Evolutionary conservation across 2,113 vertebrate species (phyloP), one percentile per base, ranked within the genome.

Genomic region (Boleophthalmus pectinirostris): DNA sequence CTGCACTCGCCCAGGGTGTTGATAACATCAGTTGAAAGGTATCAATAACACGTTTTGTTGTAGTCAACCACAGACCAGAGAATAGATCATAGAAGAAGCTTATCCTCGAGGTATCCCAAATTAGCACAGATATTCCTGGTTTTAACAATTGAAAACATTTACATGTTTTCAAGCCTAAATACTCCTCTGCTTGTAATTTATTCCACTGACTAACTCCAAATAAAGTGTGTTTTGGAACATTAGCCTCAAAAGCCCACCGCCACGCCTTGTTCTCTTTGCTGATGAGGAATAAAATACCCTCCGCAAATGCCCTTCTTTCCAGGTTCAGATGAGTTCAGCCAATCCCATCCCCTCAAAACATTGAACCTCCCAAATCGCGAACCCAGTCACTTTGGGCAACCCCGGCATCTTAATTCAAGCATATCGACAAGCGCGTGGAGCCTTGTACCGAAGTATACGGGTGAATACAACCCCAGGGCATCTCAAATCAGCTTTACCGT

Each of bases 401-500:
- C 2, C 21, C 20, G 69, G 24, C 70, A 20, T 16, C 20, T 47
- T 24, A 57, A 68, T 64, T 73, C 54, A 72, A 71, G 69, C 65
- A 65, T 53, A 70, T 68, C 66, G 21, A 29, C 69, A 49, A 60
- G 2, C 46, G 60, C 0, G 60, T 64, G 60, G 24, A 15, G 60
- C 58, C 15, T 63, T 63, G n/a, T 49, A 47, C 9, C 29, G 24
- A 35, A 35, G 63, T 38, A 68, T 58, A 23, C 33, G n/a, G 49
- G 18, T 47, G 23, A 38, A 49, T 58, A 25, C 75, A 81, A 80
- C 70, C 67, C 69, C 25, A 65, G 69, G 75, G 53, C 1, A 56
- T 66, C 83, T 25, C 25, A 10, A 77, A 70, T 66, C 60, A 15
- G n/a, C 72, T 68, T 72, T 68, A 71, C 45, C 66, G 56, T 73